Conservation (phyloP, 2,113 vertebrate genomes). For the Notothenia coriiceps region DNA sequence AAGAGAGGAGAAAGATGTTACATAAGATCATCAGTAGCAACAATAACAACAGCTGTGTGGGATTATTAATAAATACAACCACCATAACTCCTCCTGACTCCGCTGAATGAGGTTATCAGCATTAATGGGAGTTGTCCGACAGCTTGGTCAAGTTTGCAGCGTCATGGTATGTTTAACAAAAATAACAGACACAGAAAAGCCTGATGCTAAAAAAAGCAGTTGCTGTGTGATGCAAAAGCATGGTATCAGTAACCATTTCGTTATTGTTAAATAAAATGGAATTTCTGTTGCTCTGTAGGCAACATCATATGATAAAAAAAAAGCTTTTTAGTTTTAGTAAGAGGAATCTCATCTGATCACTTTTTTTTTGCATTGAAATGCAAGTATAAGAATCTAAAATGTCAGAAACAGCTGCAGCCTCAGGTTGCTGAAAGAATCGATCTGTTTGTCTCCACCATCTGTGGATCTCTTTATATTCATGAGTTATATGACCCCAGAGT, state of each 20-base stretch:
- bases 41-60: conserved; percentile 15
- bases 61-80: conserved; percentile 27
- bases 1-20: conserved; percentile 25
- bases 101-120: not conserved
- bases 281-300: not conserved
- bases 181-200: not conserved
- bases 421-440: not conserved
- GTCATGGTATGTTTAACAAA: not conserved
- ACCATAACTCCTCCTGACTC: not conserved
- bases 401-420: not conserved
- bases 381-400: not conserved
- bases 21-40: conserved; percentile 19
- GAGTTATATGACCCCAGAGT: not conserved
- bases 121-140: not conserved
- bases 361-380: not conserved
- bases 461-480: conserved; percentile 10
- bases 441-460: conserved; percentile 37
- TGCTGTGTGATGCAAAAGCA: not conserved
- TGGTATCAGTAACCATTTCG: not conserved
- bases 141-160: not conserved
- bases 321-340: too few relatives aligned
- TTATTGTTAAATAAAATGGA: not conserved
- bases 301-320: not conserved
- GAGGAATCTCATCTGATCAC: too few relatives aligned
- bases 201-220: not conserved